These are phyloP conservation scores for Coracopsis vasa DNA, from an alignment of 2,113 vertebrate species.

Conservation along the genomic window DNA sequence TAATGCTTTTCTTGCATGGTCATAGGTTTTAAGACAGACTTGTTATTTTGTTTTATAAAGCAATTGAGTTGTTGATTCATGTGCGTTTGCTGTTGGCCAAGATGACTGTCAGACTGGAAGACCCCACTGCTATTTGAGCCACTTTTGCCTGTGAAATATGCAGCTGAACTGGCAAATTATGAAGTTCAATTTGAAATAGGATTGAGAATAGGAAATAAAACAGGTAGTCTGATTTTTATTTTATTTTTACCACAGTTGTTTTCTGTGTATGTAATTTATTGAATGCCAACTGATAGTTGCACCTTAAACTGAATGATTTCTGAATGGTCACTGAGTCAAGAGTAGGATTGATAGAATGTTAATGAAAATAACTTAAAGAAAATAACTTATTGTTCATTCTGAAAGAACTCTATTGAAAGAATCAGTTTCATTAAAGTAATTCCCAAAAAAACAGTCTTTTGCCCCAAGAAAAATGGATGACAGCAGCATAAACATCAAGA, in stretches of 20 bases:
- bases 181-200: constrained; percentile 43
- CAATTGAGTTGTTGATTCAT: constrained; percentile 1
- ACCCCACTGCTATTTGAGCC: constrained; percentile 57
- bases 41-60: constrained; percentile 35
- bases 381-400: constrained; percentile 59
- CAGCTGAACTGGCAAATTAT: constrained; percentile 43
- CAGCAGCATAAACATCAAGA: constrained; percentile 44
- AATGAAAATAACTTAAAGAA: constrained; percentile 66
- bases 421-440: constrained; percentile 36
- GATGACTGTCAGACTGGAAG: constrained; percentile 17
- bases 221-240: constrained; percentile 37
- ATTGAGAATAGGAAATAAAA: constrained; percentile 31
- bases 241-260: constrained; percentile 57
- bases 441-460: neutral
- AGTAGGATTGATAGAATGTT: constrained; percentile 55
- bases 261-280: constrained; percentile 67
- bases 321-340: constrained; percentile 63
- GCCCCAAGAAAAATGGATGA: constrained; percentile 9
- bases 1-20: constrained; percentile 45
- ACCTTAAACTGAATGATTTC: constrained; percentile 67
- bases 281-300: constrained; percentile 72
- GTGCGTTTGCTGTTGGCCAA: constrained; percentile 50
- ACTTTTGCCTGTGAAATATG: constrained; percentile 54
- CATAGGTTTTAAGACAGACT: constrained; percentile 47
- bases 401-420: constrained; percentile 59